Evolutionary conservation across 2,888 invertebrate genomes (phyloP), one percentile per base, ranked within the genome.

Genomic region (Melanotus villosus): DNA sequence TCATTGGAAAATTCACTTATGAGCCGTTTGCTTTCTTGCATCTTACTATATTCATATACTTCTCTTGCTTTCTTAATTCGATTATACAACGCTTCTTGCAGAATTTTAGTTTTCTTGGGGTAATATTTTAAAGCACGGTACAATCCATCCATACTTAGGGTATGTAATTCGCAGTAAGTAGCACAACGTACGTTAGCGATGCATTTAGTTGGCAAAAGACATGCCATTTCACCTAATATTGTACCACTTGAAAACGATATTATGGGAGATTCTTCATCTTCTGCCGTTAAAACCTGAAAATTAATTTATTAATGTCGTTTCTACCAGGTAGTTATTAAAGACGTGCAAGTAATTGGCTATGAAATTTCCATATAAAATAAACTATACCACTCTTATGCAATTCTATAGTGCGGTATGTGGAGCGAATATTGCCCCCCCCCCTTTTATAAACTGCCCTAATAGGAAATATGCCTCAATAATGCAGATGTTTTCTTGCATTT

Each of bases 221-320:
- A 76, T 18, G 86, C 80, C 70, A 85, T 86, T 83, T 88, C 88
- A 10, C 88, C 87, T 71, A 88, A 84, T 71, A 87, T 85, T 0
- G 87, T 87, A 4, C 88, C 88, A 72, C 86, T 86, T n/a, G 84
- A 83, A 74, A 88, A 87, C 4, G 88, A 88, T 74, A 88, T 86
- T 83, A 88, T 86, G 7, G 88, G 87, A 62, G 87, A 88, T 78
- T 87, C 86, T 70, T 88, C 87, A 66, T 88, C 87, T 84, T 88
- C 87, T 74, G 87, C 86, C 0, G 87, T 87, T 57, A 87, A 78
- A 12, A 69, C 41, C 65, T 69, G n/a, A 19, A 64, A 52, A 12
- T 12, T 10, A 7, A 32, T 32, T 26, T 26, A 26, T 7, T n/a
- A n/a, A n/a, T n/a, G n/a, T n/a, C n/a, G n/a, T n/a, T n/a, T n/a